phyloP scores from a whole-genome alignment of 2,797 vertebrate species.

The Sebastes vulpes region DNA sequence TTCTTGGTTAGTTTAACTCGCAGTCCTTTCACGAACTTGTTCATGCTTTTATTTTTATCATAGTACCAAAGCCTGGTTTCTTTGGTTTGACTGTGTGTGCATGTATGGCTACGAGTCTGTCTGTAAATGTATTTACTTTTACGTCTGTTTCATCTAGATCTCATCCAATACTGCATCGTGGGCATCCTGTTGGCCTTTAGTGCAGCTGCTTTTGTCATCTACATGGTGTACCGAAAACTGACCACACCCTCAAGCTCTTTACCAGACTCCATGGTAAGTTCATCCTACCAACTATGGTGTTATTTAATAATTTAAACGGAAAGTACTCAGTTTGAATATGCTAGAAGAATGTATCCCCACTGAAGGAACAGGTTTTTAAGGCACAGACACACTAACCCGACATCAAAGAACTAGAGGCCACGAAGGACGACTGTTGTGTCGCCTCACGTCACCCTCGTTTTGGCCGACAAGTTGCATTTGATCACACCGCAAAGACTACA shows the following conservation, averaged over 20 bases:
- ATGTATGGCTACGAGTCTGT: neutral
- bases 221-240: constrained; percentile 21
- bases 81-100: neutral
- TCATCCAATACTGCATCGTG: rapidly evolving
- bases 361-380: neutral
- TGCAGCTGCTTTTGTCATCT: rapidly evolving
- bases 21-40: too few relatives aligned
- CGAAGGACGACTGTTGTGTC: too few relatives aligned
- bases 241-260: rapidly evolving
- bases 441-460: too few relatives aligned
- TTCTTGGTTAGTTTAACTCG: too few relatives aligned
- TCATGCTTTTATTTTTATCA: too few relatives aligned
- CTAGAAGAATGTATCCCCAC: neutral
- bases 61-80: neutral
- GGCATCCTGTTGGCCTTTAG: rapidly evolving
- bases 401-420: too few relatives aligned
- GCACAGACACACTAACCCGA: too few relatives aligned
- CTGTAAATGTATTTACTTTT: neutral
- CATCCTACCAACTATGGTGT: neutral
- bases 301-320: neutral
- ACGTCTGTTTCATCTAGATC: constrained; percentile 15
- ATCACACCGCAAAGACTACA: too few relatives aligned
- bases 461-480: too few relatives aligned
- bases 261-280: neutral
- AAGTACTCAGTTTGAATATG: neutral